A percentile compares a stretch with the other conserved stretches of the same genome.
phyloP scores from a whole-genome alignment of 2,888 invertebrate genomes.

The Clanis bilineata region DNA sequence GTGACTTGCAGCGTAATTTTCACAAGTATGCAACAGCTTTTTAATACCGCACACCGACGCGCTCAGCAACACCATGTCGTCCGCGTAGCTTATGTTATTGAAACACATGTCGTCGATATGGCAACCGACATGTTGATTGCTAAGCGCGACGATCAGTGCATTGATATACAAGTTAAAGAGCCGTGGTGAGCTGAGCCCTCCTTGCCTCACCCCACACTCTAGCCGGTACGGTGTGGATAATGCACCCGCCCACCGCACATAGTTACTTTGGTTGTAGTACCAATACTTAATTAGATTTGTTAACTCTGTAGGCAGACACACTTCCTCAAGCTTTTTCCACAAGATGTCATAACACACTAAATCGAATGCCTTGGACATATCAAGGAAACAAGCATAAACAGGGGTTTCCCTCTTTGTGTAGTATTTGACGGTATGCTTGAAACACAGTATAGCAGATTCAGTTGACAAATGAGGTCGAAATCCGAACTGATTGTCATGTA shows the following conservation, averaged over 20 bases:
- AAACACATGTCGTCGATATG: background rate
- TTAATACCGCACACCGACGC: too few species aligned
- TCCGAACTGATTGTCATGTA: background rate
- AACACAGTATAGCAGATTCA: constrained; percentile 13
- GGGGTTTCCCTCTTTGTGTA: constrained; percentile 11
- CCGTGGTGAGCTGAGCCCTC: constrained; percentile 10
- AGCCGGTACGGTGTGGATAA: background rate
- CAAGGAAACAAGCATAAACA: constrained; percentile 11
- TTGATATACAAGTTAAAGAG: constrained; percentile 8
- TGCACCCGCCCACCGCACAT: constrained; percentile 14
- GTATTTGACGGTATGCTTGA: constrained; percentile 18
- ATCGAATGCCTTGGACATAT: too few species aligned
- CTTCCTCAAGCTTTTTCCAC: background rate
- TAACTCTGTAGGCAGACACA: background rate
- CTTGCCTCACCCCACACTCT: too few species aligned
- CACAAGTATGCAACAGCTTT: background rate
- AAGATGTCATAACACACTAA: background rate
- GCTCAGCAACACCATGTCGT: too few species aligned
- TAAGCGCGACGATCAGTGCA: background rate
- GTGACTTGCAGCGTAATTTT: background rate
- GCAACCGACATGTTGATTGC: background rate
- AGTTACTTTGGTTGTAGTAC: background rate
- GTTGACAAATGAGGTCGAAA: constrained; percentile 6
- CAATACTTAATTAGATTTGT: background rate
- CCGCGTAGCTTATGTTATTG: too few species aligned